phyloP scores from a whole-genome alignment of 2,888 invertebrate genomes.

The Creontiades dilutus region DNA sequence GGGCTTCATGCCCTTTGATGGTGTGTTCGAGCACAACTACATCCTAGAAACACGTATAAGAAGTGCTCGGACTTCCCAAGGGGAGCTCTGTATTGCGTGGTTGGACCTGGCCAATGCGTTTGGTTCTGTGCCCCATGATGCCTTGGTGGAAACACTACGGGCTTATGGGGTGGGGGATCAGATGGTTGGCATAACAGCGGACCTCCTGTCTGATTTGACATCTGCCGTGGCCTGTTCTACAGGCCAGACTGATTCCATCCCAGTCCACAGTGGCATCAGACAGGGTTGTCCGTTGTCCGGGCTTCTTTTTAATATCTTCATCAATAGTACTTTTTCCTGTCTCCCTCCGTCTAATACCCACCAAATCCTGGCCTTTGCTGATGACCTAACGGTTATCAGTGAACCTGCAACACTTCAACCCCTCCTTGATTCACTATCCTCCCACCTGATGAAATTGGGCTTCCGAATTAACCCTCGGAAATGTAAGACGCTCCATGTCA shows the following conservation, averaged over 20 bases:
- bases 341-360: conserved; percentile 5
- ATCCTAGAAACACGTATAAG: not conserved
- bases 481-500: no score
- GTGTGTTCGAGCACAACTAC: conserved; percentile 64
- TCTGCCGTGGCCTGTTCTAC: conserved; percentile 20
- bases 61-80: not conserved
- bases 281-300: conserved; percentile 67
- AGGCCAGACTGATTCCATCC: not conserved
- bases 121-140: conserved; percentile 46
- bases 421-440: not conserved
- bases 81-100: conserved; percentile 55
- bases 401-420: not conserved
- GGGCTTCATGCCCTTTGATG: conserved; percentile 63
- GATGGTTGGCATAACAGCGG: conserved; percentile 5
- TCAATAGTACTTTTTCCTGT: conserved; percentile 46
- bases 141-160: conserved; percentile 1
- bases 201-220: conserved; percentile 3
- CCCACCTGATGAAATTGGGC: conserved; percentile 12
- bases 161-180: not conserved
- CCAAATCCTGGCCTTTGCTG: conserved; percentile 1
- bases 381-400: not conserved
- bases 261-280: conserved; percentile 23
- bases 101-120: conserved; percentile 65
- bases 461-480: conserved; percentile 22
- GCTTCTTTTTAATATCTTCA: conserved; percentile 43